Evolutionary conservation across 1,140 invertebrate genomes (phyloP).

Genomic region (Apis florea): DNA sequence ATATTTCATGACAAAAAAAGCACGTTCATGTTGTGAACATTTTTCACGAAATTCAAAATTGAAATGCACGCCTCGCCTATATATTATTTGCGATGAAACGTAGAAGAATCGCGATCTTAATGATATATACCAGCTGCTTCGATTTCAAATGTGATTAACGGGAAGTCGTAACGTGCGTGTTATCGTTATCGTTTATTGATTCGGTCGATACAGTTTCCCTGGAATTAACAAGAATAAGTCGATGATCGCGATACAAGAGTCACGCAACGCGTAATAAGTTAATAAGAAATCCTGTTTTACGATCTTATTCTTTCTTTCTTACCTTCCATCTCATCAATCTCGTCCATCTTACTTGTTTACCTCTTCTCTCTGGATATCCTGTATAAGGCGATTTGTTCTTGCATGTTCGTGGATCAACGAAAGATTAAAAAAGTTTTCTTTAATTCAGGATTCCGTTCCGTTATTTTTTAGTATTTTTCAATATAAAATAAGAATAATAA

Average conservation of each 20-base stretch:
- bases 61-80: not conserved
- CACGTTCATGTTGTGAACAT: no score
- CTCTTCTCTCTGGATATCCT: no score
- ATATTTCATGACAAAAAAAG: no score
- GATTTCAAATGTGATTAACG: constrained; percentile 51
- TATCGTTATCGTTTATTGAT: constrained; percentile 62
- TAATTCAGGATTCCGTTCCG: no score
- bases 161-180: constrained; percentile 60
- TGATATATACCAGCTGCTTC: not conserved
- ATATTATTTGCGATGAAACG: constrained; percentile 5
- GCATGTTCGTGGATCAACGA: no score
- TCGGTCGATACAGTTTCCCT: constrained; percentile 38
- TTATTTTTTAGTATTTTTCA: no score
- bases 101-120: not conserved
- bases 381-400: no score
- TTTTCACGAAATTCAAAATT: no score
- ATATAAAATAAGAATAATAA: no score
- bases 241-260: constrained; percentile 33
- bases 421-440: no score
- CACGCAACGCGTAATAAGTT: not conserved
- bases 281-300: constrained; percentile 35
- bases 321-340: not conserved
- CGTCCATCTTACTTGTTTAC: not conserved
- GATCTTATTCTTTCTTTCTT: constrained; percentile 20
- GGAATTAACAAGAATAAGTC: constrained; percentile 37